phyloP scores from a whole-genome alignment of 2,113 vertebrate species.

The Dendrocopos noguchii region DNA sequence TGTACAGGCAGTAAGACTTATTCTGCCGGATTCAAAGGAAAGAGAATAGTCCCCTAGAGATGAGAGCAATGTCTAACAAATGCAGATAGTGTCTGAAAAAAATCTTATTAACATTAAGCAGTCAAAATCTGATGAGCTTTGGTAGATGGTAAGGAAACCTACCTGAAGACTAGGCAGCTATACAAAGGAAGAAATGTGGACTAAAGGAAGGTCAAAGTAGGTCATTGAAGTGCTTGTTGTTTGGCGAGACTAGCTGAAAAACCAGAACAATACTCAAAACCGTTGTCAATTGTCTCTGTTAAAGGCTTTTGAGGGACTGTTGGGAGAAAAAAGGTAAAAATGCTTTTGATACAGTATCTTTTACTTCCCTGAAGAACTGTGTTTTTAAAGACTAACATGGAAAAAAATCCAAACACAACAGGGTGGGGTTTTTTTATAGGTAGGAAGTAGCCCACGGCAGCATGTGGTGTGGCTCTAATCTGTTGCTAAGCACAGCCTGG shows the following conservation, averaged over 20 bases:
- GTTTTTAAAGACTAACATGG: not conserved
- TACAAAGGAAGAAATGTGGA: not conserved
- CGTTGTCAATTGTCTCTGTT: not conserved
- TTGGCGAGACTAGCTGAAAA: not conserved
- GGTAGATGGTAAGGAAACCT: not conserved
- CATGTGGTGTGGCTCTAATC: not conserved
- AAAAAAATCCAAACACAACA: not conserved
- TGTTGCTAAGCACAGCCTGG: not conserved
- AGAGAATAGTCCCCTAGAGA: not conserved
- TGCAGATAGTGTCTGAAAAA: not conserved
- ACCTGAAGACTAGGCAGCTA: not conserved
- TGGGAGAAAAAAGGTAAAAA: not conserved
- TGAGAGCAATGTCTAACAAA: not conserved
- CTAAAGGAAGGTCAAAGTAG: not conserved
- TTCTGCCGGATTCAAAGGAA: constrained; percentile 12
- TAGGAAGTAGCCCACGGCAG: not conserved
- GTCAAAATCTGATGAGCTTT: not conserved
- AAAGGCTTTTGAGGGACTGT: not conserved
- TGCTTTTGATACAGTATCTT: not conserved
- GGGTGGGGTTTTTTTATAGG: not conserved
- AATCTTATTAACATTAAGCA: not conserved
- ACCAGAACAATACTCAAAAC: not conserved
- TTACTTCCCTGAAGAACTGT: not conserved
- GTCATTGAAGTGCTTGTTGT: not conserved
- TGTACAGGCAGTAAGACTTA: not conserved